These are phyloP conservation scores for Paedocypris sp. DNA, from an alignment of 2,113 vertebrate species.

Conservation along the genomic window DNA sequence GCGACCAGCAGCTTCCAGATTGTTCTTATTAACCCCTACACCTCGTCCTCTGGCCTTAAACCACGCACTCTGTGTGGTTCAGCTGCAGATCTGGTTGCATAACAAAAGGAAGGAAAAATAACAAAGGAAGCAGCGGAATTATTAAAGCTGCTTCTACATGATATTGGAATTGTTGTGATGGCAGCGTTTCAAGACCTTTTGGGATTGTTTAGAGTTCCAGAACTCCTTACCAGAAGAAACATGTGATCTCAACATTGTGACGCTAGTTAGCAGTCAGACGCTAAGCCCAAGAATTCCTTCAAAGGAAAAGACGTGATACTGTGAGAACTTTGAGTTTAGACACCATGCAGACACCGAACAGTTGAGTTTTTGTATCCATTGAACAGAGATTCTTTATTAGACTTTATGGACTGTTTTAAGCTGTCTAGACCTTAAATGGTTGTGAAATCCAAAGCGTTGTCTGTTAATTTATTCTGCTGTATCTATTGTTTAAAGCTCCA, in stretches of 20 bases:
- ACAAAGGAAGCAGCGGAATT: too few species aligned
- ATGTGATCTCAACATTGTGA: background rate
- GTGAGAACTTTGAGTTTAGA: background rate
- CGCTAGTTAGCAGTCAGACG: slow-evolving; percentile 6
- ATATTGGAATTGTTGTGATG: background rate
- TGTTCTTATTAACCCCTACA: slow-evolving; percentile 4
- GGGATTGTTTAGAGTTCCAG: background rate
- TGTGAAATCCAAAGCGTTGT: background rate
- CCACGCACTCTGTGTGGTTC: background rate
- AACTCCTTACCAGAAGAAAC: background rate
- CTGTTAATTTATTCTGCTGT: slow-evolving; percentile 3
- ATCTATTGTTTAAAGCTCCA: slow-evolving; percentile 1
- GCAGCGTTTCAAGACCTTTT: background rate
- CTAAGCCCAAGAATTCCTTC: background rate
- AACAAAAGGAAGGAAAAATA: background rate
- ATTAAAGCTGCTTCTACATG: background rate
- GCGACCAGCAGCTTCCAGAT: background rate
- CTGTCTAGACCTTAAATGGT: background rate
- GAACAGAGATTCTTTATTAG: background rate
- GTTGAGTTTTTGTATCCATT: background rate
- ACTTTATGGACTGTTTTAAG: background rate
- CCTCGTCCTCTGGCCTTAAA: slow-evolving; percentile 1
- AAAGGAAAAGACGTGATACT: background rate
- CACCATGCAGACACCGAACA: background rate
- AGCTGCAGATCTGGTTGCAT: slow-evolving; percentile 2